A percentile compares a stretch with the other conserved stretches of the same genome.
Evolutionary conservation across 2,113 vertebrate species (phyloP).

Genomic region (Lampris megalopsis): DNA sequence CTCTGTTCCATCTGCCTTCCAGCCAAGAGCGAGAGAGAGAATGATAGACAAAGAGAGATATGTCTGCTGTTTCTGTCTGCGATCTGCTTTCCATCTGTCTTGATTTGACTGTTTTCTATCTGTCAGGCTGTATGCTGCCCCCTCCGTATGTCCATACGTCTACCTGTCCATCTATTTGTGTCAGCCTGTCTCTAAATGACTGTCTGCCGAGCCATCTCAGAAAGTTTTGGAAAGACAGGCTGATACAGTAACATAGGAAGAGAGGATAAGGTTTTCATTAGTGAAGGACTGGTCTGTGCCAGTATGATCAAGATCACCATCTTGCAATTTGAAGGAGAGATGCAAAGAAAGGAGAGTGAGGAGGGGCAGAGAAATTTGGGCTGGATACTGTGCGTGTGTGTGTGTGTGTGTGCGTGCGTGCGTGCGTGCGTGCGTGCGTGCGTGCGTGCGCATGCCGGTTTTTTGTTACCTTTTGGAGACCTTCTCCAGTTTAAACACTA

Average conservation of each 20-base stretch:
- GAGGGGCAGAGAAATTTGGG: background rate
- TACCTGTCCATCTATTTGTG: background rate
- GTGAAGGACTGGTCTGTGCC: background rate
- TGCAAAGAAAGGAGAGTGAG: background rate
- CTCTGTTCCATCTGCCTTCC: conserved; percentile 10
- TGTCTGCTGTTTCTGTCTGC: background rate
- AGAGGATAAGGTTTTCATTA: background rate
- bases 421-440: background rate
- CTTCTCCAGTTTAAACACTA: too few species aligned
- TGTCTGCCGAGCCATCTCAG: background rate
- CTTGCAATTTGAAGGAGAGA: background rate
- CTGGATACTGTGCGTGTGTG: background rate
- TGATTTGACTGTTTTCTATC: background rate
- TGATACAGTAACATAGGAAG: background rate
- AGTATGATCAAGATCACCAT: background rate
- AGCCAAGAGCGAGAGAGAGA: conserved; percentile 5
- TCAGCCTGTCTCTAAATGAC: conserved; percentile 1
- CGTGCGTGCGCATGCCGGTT: background rate
- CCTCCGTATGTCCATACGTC: background rate
- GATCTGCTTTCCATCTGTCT: too few species aligned
- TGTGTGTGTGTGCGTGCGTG: background rate
- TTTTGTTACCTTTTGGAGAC: too few species aligned
- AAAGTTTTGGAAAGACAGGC: background rate
- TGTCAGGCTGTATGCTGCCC: conserved; percentile 3
- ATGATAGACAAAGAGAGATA: conserved; percentile 20